A percentile compares a stretch with the other conserved stretches of the same genome.
phyloP scores from a whole-genome alignment of 2,888 invertebrate species.

The Microdon myrmicae region DNA sequence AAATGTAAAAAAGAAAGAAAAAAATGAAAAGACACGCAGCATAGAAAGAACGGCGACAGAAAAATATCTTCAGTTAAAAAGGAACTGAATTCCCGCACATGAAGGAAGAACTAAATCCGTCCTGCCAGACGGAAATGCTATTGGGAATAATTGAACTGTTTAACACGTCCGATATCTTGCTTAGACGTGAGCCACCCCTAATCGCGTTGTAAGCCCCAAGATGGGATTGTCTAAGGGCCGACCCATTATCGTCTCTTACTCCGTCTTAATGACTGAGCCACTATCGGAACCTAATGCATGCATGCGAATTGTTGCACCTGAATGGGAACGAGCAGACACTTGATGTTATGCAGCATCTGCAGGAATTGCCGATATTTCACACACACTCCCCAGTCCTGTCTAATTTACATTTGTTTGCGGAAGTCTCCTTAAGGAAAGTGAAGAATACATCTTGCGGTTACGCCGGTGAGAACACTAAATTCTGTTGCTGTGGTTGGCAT shows the following conservation, averaged over 20 bases:
- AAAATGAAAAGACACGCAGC: too few relatives aligned
- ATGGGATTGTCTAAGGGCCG: too few relatives aligned
- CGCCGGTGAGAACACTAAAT: conserved; percentile 44
- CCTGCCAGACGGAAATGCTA: conserved; percentile 29
- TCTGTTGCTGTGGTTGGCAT: conserved; percentile 38
- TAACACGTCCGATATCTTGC: conserved; percentile 46
- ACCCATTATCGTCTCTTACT: conserved; percentile 3
- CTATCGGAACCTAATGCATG: conserved; percentile 50
- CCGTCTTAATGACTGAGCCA: conserved; percentile 15
- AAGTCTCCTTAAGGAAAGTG: conserved; percentile 37
- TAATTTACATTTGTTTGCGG: conserved; percentile 46
- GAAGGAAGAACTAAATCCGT: conserved; percentile 14
- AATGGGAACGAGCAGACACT: conserved; percentile 29
- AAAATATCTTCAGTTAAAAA: conserved; percentile 43
- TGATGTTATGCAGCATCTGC: conserved; percentile 36
- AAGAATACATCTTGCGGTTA: conserved; percentile 39
- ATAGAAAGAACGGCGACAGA: too few relatives aligned
- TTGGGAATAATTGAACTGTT: conserved; percentile 52
- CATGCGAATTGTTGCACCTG: conserved; percentile 49
- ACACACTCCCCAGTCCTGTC: conserved; percentile 35
- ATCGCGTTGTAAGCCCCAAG: conserved; percentile 44
- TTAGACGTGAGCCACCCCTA: conserved; percentile 44
- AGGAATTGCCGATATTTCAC: conserved; percentile 45
- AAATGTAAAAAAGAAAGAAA: conserved; percentile 9
- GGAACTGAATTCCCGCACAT: conserved; percentile 28